Base-by-base conservation (phyloP, 2,797 vertebrate genomes). In the Triplophysa bombifrons region DNA sequence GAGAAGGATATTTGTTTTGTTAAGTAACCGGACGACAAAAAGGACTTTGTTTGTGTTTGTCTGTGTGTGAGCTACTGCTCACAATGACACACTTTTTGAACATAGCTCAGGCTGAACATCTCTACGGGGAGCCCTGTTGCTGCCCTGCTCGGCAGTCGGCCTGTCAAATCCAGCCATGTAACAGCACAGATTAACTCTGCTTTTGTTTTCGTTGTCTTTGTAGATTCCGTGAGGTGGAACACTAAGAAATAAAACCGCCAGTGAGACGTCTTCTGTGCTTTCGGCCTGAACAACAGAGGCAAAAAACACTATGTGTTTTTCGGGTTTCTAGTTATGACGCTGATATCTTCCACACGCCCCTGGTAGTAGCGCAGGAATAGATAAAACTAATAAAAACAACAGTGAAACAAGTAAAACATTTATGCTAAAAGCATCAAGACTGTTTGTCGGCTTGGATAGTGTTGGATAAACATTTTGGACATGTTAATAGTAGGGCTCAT, bases 1-100 rank as follows among this genome's bases (percentile, higher is more conserved):
- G 48, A 50, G 73, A 72, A 76, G 61, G 76, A 83, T 73, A 83
- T 74, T 61, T 34, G 17, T 58, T 80, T 80, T 87, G 89, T 89
- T 84, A 86, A 85, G 82, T 83, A 61, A 25, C 63, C 56, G 67
- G 55, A 63, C 3, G 16, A 55, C 46, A 48, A 41, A 51, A 30
- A 38, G 27, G 17, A 51, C 46, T 61, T 51, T 20, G 25, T 67
- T 72, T 68, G 71, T 75, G 66, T 70, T 69, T 70, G 74, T 60
- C 60, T 55, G 56, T 30, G 13, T 70, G 41, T 58, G 13, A 73
- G 56, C 63, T 48, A 34, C 63, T 55, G 76, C 60, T 69, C 56
- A 34, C 46, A 61, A 51, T 67, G 70, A 38, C 75, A 65, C 48
- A 50, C 61, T 69, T 77, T 83, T 78, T 69, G 71, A 81, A 80